Evolutionary conservation across 2,113 vertebrate genomes (phyloP).

Genomic region (Myotis davidii): DNA sequence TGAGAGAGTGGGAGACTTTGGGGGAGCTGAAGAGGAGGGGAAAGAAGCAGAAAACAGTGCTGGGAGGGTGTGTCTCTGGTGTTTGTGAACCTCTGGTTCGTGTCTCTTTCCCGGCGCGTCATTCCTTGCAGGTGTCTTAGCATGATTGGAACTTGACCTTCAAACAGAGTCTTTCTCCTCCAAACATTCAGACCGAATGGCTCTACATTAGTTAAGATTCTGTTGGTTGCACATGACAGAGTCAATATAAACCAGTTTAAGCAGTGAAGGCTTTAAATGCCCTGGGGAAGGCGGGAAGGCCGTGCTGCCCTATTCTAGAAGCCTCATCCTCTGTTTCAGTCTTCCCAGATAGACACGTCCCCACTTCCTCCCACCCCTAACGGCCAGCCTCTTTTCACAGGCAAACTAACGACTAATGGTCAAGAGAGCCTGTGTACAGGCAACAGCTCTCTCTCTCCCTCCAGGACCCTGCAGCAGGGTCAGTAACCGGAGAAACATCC

Average conservation of each 20-base stretch:
- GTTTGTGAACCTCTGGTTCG: neutral
- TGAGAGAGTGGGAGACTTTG: neutral
- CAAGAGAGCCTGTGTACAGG: neutral
- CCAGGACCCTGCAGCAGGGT: neutral
- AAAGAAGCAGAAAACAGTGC: neutral
- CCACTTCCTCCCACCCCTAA: neutral
- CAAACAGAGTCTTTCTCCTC: neutral
- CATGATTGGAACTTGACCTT: neutral
- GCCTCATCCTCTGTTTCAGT: neutral
- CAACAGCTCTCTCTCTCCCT: neutral
- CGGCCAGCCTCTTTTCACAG: neutral
- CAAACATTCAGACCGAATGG: neutral
- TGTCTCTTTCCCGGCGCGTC: neutral
- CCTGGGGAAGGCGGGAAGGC: neutral
- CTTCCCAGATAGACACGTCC: neutral
- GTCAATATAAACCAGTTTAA: neutral
- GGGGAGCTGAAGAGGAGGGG: neutral
- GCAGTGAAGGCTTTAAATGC: neutral
- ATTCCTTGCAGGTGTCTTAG: neutral
- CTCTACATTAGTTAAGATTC: neutral
- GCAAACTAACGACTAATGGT: neutral
- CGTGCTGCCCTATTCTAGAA: neutral
- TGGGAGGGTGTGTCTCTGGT: neutral
- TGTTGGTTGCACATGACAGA: constrained; percentile 3
- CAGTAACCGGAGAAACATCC: neutral